These are phyloP conservation scores for Drosophila navojoa DNA, from an alignment of 1,140 invertebrate species.

Conservation along the genomic window DNA sequence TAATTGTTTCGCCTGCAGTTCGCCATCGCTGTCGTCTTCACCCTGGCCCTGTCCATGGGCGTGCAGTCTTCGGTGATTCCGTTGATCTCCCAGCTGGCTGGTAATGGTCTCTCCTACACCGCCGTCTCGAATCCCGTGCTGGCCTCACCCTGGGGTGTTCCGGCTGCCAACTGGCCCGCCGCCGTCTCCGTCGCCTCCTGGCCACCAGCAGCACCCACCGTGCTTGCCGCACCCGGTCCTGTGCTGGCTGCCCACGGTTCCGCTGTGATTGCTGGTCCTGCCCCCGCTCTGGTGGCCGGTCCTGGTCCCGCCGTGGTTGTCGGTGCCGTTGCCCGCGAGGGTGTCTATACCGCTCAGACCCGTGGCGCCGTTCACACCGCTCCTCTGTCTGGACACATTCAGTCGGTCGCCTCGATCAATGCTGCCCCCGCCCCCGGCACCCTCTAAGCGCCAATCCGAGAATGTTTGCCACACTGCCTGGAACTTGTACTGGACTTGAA, in stretches of 20 bases:
- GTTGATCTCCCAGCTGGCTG: slow-evolving; percentile 66
- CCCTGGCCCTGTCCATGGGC: slow-evolving; percentile 81
- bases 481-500: slow-evolving; percentile 13
- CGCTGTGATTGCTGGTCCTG: slow-evolving; percentile 37
- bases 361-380: slow-evolving; percentile 85
- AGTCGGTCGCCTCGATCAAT: slow-evolving; percentile 83
- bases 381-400: slow-evolving; percentile 84
- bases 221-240: background rate
- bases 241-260: slow-evolving; percentile 35
- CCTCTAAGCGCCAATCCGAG: slow-evolving; percentile 58
- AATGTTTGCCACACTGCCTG: slow-evolving; percentile 55
- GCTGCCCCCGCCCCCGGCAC: slow-evolving; percentile 85
- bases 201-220: slow-evolving; percentile 43
- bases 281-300: slow-evolving; percentile 32
- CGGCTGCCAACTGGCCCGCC: slow-evolving; percentile 65
- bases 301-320: slow-evolving; percentile 62
- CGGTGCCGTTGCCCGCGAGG: slow-evolving; percentile 67
- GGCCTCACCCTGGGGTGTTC: slow-evolving; percentile 60
- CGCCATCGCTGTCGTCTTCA: slow-evolving; percentile 68
- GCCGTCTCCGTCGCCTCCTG: slow-evolving; percentile 59
- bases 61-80: slow-evolving; percentile 79
- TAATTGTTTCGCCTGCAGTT: slow-evolving; percentile 50
- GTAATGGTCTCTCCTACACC: slow-evolving; percentile 73
- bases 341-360: slow-evolving; percentile 85
- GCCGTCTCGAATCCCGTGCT: slow-evolving; percentile 63